phyloP scores from a whole-genome alignment of 2,888 invertebrate species.

The Lepidonotus clava region DNA sequence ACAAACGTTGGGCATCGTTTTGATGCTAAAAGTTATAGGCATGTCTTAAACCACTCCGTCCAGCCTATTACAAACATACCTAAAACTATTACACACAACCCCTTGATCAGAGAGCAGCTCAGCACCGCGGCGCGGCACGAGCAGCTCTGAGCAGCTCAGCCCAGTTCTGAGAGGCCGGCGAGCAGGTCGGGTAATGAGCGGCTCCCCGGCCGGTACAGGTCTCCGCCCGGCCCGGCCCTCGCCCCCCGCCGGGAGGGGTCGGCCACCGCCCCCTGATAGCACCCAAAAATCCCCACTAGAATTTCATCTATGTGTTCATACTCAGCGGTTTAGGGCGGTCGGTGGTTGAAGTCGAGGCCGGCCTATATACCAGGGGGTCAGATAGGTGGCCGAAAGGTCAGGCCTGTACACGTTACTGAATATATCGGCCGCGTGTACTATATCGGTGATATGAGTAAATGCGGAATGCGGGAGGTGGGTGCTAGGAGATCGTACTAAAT shows the following conservation, averaged over 20 bases:
- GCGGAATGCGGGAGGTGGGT: too few relatives aligned
- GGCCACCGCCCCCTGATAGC: slow-evolving; percentile 20
- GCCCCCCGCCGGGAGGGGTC: not conserved
- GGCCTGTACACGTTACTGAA: too few relatives aligned
- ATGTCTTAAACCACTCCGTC: too few relatives aligned
- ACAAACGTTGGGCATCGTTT: too few relatives aligned
- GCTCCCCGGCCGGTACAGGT: not conserved
- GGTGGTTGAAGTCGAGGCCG: not conserved
- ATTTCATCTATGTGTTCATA: not conserved
- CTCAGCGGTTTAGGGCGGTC: too few relatives aligned
- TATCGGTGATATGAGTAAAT: too few relatives aligned
- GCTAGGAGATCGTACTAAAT: too few relatives aligned
- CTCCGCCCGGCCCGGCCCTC: not conserved
- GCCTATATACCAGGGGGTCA: not conserved
- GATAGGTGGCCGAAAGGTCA: not conserved
- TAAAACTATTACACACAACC: too few relatives aligned
- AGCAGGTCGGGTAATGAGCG: not conserved
- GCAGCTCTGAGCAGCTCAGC: not conserved
- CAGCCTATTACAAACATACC: too few relatives aligned
- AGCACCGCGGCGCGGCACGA: not conserved
- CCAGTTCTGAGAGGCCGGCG: not conserved
- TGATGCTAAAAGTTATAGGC: too few relatives aligned
- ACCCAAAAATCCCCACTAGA: not conserved
- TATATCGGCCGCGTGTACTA: too few relatives aligned
- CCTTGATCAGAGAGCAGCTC: not conserved